Base-by-base conservation (phyloP, 2,888 invertebrate genomes). In the Amphipoea oculea region DNA sequence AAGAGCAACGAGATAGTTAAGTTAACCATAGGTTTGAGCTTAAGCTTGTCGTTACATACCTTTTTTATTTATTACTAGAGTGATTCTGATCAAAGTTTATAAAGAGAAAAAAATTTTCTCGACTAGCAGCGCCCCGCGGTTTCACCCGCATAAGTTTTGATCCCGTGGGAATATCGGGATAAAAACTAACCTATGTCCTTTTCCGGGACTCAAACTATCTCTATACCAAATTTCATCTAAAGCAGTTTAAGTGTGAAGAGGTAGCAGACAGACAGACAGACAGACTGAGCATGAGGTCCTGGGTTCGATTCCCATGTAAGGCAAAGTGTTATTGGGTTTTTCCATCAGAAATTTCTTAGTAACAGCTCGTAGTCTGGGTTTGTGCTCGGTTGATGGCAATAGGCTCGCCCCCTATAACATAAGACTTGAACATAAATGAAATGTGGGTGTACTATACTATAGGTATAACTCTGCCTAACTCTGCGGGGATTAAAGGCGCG, bases 51-150 rank as follows among this genome's bases (percentile, higher is more conserved):
- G 17, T n/a, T n/a, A 14, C 0, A 36, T 20, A 36, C 2, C n/a
- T 42, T 54, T 4, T 78, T 48, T 65, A 45, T 75, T 60, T 75
- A 75, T 48, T 40, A 45, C 36, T 20, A 57, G 29, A 7, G 11
- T 20, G 63, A 6, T 45, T 2, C 1, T 42, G 20, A 75, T 75
- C 17, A 20, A 40, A 48, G 17, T 40, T 14, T 48, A 7, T n/a
- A 14, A 14, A 14, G 6, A 40, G 0, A 51, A 40, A 72, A 4
- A n/a, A 4, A 14, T 20, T 36, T 42, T 51, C 0, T 54, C 14
- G 23, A 9, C 1, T 36, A 36, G 36, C 2, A 36, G 36, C 36
- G 36, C 36, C 36, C 36, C 36, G 36, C 36, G 36, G 36, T 36
- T 36, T 36, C 36, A 36, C 3, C 36, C 36, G 36, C 36, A 36